Base-by-base conservation (phyloP, 2,888 invertebrate genomes). In the Mythimna impura region DNA sequence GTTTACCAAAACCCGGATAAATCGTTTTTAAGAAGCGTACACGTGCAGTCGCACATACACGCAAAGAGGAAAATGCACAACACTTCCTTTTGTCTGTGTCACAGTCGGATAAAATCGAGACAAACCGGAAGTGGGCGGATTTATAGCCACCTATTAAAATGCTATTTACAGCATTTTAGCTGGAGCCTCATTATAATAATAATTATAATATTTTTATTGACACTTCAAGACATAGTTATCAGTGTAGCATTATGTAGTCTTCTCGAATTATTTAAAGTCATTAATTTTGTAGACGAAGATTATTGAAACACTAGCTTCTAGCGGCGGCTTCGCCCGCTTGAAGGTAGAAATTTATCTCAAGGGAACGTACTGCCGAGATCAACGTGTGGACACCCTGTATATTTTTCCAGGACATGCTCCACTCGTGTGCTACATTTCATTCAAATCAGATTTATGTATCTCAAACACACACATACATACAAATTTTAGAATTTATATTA, bases 121-220 rank as follows among this genome's bases (percentile, higher is more conserved):
- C 71, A 76, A 62, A 54, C 62, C 69, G 76, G 76, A 71, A 80
- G 34, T 57, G 17, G 17, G 3, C 22, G 60, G 71, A 76, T 80
- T 82, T 71, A 82, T 73, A 22, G 34, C 72, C 78, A 75, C 73
- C 76, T 63, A 22, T 66, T 54, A 55, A 68, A 60, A 10, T 54
- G 22, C 3, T 62, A 67, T 67, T 80, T 76, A 63, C 52, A 66
- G 25, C 30, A 22, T 64, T 68, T 71, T 73, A 73, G 52, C 30
- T 68, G 36, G 22, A 55, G 61, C 17, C 66, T 71, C 63, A 71
- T 25, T 1, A 25, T 25, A 25, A 25, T 25, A 25, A 25, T 25
- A 25, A 25, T 25, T 1, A 25, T 25, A 25, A 25, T 25, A 25
- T 25, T 25, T 25, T 25, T 25, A 25, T 25, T 25, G 25, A 25